Evolutionary conservation across 2,113 vertebrate species (phyloP).

Genomic region (human): GRCh38 chr5:85615001-85615500

Average conservation of each 20-base stretch:
- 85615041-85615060: slow-evolving; percentile 39
- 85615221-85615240: not conserved
- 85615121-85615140: not conserved
- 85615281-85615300: not conserved
- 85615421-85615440: not conserved
- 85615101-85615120: not conserved
- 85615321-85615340: not conserved
- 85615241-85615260: not conserved
- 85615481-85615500: not conserved
- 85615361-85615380: not conserved
- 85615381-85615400: not conserved
- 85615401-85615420: not conserved
- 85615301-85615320: not conserved
- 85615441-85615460: not conserved
- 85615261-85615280: not conserved
- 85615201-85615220: not conserved
- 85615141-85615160: not conserved
- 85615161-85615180: slow-evolving; percentile 9
- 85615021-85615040: not conserved
- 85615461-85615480: not conserved
- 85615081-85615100: not conserved
- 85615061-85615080: not conserved
- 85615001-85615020: not conserved
- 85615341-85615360: not conserved
- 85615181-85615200: not conserved